Conservation (phyloP, 2,797 vertebrate species). For the Gallirallus australis region DNA sequence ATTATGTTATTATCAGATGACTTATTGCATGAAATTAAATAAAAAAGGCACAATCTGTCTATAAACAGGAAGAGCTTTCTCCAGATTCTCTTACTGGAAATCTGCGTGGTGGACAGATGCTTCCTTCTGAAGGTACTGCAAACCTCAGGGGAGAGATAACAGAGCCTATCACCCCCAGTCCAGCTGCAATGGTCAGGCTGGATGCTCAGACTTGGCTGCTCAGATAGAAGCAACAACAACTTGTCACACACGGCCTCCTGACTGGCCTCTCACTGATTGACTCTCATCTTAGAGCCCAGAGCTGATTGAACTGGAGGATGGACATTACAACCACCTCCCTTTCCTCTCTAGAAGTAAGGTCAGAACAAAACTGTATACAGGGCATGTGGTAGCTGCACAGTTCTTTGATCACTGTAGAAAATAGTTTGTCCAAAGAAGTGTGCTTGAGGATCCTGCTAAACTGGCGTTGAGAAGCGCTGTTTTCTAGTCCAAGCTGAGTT, state of each 20-base stretch:
- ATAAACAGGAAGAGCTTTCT: not conserved
- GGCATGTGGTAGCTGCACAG: not conserved
- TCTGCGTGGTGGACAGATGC: not conserved
- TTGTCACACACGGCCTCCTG: fast-evolving
- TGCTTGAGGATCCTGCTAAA: not conserved
- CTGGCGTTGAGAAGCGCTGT: not conserved
- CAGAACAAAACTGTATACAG: not conserved
- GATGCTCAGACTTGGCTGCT: not conserved
- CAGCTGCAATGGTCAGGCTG: not conserved
- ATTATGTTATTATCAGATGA: conserved; percentile 40
- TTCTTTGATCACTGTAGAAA: not conserved
- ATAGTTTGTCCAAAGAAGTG: not conserved
- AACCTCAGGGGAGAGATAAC: not conserved
- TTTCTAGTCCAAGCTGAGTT: not conserved
- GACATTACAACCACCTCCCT: not conserved
- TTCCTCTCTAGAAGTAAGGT: not conserved
- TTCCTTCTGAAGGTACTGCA: not conserved
- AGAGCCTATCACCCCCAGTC: not conserved
- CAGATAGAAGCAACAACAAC: not conserved
- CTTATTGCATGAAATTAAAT: conserved; percentile 52
- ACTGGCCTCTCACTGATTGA: not conserved
- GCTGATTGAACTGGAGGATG: not conserved
- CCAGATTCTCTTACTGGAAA: not conserved
- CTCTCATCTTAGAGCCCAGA: not conserved
- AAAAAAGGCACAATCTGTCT: conserved; percentile 9